Evolutionary conservation across 2,888 invertebrate species (phyloP), one percentile per base, ranked within the genome.

Genomic region (Abrostola triplasia): DNA sequence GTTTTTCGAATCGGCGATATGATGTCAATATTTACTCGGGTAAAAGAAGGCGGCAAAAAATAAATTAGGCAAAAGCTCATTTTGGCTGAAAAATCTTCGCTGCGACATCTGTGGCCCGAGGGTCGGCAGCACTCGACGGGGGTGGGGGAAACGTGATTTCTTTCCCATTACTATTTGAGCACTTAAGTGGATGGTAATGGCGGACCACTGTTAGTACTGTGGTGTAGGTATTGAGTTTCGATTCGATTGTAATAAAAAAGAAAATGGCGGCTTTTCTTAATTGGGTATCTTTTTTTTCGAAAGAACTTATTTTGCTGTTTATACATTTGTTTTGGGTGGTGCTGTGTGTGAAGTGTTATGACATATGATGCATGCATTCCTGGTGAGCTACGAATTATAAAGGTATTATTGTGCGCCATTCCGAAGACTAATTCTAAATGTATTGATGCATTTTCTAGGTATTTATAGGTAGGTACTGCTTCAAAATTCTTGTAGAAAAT

Each of bases 31-130:
- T 94, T 94, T 93, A 91, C 92, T 88, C 87, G 84, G 85, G 90
- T 83, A 92, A 92, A 94, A 93, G 93, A 93, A 94, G 94, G 94
- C 91, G 92, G 91, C 92, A 94, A 94, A 94, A 94, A 94, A 94
- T 94, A 94, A 94, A 94, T 94, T 94, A 94, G 93, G 93, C 94
- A 87, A 92, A 92, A 93, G 91, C 93, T 92, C 94, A 93, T 94
- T 94, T 92, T 86, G 90, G 76, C 85, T 86, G 88, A 90, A 90
- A 92, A 92, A 91, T 91, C 90, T 87, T 86, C 83, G 81, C 72
- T 74, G 84, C 91, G 89, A 90, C 93, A 94, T 93, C 93, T 94
- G 93, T 80, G 92, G 89, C 89, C 88, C 85, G 83, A 82, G 84
- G 83, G 80, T 62, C 56, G 78, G 80, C 62, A 59, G 72, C 64